A percentile compares a stretch with the other conserved stretches of the same genome.
Conservation (phyloP, 2,888 invertebrate species). For the Stenurella melanura region DNA sequence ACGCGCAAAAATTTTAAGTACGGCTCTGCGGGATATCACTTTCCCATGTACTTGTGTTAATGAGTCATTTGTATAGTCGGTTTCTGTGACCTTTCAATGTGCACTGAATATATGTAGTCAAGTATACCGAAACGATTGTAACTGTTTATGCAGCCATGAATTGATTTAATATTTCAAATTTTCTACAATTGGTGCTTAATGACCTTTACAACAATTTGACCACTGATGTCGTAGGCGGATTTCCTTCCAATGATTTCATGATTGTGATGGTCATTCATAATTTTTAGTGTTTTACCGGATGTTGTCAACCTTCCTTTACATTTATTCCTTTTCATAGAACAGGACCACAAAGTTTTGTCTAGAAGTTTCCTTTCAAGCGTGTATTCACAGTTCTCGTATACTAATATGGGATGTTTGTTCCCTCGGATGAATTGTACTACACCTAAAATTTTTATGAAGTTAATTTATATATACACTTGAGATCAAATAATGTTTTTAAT, state of each 20-base stretch:
- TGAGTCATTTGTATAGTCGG: too few species aligned
- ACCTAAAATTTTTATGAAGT: conserved; percentile 32
- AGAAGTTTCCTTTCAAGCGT: conserved; percentile 39
- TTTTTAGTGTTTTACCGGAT: conserved; percentile 48
- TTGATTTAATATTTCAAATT: not conserved
- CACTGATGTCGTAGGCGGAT: not conserved
- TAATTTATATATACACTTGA: not conserved
- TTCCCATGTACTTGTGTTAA: too few species aligned
- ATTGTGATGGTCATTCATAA: conserved; percentile 50
- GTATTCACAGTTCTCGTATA: conserved; percentile 45
- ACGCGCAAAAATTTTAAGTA: too few species aligned
- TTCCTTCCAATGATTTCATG: conserved; percentile 12
- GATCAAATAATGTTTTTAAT: too few species aligned
- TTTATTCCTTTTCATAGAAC: conserved; percentile 51
- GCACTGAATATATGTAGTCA: too few species aligned
- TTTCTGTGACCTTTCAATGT: too few species aligned
- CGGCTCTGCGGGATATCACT: too few species aligned
- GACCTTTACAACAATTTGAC: conserved; percentile 13
- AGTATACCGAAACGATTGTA: too few species aligned
- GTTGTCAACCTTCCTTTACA: conserved; percentile 57
- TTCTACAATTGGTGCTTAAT: not conserved
- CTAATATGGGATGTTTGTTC: conserved; percentile 47
- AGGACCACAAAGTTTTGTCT: conserved; percentile 54
- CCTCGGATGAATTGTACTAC: conserved; percentile 46
- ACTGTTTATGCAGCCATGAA: too few species aligned